Evolutionary conservation across 2,888 invertebrate species (phyloP).

Genomic region (Laspeyria flexula): DNA sequence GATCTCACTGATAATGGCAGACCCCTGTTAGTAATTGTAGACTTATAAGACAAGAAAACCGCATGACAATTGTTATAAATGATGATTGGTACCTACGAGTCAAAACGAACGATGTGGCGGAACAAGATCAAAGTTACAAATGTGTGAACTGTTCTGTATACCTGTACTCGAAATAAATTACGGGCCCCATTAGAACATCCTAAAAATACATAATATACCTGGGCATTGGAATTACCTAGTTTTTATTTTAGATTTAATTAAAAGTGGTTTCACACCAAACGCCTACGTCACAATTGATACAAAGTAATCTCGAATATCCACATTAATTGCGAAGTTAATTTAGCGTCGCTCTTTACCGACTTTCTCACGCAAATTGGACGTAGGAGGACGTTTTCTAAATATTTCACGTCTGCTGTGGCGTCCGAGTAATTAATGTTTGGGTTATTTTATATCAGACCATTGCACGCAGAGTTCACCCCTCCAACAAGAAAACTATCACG

Average conservation of each 20-base stretch:
- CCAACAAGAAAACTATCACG: conserved; percentile 23
- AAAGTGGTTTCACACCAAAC: conserved; percentile 15
- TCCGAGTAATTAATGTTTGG: conserved; percentile 64
- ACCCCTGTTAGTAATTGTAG: conserved; percentile 37
- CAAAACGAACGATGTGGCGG: conserved; percentile 22
- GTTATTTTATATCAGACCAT: conserved; percentile 54
- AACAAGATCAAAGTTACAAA: conserved; percentile 30
- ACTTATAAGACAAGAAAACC: conserved; percentile 31
- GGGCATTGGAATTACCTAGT: too few relatives aligned
- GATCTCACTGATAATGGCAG: conserved; percentile 35
- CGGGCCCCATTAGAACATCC: conserved; percentile 12
- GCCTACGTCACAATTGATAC: conserved; percentile 14
- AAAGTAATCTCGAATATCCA: conserved; percentile 40
- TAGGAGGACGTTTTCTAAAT: conserved; percentile 68
- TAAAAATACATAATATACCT: too few relatives aligned
- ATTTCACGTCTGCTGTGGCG: conserved; percentile 57
- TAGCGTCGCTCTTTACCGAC: conserved; percentile 46
- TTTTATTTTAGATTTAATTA: conserved; percentile 21
- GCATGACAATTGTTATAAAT: conserved; percentile 38
- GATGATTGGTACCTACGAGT: conserved; percentile 39
- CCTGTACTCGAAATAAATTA: conserved; percentile 16
- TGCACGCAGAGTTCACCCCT: conserved; percentile 31
- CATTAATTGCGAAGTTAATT: conserved; percentile 55
- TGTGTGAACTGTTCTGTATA: conserved; percentile 29
- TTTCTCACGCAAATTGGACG: conserved; percentile 62